These are phyloP conservation scores for Oophaga pumilio DNA, from an alignment of 2,113 vertebrate species.

Conservation along the genomic window DNA sequence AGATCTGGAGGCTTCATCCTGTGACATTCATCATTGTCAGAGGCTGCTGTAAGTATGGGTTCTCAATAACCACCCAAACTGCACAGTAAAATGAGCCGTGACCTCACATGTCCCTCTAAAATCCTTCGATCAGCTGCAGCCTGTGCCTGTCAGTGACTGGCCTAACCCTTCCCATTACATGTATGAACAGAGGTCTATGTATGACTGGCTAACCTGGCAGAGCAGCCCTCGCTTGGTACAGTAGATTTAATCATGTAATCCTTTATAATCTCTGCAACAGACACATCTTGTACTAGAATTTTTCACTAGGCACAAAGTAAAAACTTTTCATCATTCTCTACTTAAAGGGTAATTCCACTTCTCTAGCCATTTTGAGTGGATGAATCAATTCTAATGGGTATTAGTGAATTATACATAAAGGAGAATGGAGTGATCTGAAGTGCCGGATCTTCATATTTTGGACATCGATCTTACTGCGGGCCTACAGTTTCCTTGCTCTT, in stretches of 20 bases:
- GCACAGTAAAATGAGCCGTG: not conserved
- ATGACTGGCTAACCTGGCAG: not conserved
- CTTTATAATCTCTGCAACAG: not conserved
- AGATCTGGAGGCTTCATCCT: not conserved
- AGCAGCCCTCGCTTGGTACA: not conserved
- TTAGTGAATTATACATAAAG: no score
- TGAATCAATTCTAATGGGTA: not conserved
- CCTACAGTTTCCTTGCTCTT: no score
- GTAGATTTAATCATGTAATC: not conserved
- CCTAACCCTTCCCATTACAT: not conserved
- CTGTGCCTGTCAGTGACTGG: not conserved
- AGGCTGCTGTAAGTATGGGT: not conserved
- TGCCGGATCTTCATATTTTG: no score
- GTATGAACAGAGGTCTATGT: not conserved
- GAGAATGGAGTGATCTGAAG: no score
- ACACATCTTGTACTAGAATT: constrained; percentile 5
- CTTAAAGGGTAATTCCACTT: not conserved
- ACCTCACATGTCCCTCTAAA: not conserved
- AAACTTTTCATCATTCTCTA: not conserved
- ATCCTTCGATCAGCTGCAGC: not conserved
- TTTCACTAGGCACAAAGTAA: not conserved
- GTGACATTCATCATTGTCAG: not conserved
- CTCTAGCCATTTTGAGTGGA: not conserved
- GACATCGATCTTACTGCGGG: no score
- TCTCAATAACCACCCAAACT: not conserved